A percentile compares a stretch with the other conserved stretches of the same genome.
Evolutionary conservation across 2,888 invertebrate genomes (phyloP).

Genomic region (Acheta domesticus): DNA sequence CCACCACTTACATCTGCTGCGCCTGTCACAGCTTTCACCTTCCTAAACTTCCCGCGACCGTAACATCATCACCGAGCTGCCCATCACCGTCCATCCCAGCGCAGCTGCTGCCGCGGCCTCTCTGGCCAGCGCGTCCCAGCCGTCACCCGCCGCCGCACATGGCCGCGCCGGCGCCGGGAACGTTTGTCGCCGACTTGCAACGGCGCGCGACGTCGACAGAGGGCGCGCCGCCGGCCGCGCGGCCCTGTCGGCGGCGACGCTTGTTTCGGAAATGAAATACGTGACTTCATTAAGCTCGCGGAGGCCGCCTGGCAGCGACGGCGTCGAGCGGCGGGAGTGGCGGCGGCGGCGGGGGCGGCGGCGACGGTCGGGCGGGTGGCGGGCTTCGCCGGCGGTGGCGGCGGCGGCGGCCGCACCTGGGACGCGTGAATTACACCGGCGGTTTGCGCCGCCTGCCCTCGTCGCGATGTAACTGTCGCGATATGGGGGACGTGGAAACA

Average conservation of each 20-base stretch:
- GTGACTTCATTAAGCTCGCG: conserved; percentile 18
- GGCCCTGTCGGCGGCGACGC: background rate
- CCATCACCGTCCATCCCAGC: too few species aligned
- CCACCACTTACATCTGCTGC: too few species aligned
- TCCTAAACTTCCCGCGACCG: too few species aligned
- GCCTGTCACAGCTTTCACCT: too few species aligned
- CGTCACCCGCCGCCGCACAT: background rate
- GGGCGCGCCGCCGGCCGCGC: background rate
- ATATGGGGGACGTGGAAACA: background rate
- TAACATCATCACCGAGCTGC: too few species aligned
- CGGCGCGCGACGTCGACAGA: background rate
- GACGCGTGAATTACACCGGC: conserved; percentile 8
- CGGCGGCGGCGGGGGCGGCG: background rate
- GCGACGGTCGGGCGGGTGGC: background rate
- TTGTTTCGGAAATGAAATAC: conserved; percentile 18
- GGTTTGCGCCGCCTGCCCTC: background rate
- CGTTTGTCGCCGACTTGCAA: too few species aligned
- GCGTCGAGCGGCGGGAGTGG: background rate
- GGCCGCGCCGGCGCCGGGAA: background rate
- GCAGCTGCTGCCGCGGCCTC: too few species aligned
- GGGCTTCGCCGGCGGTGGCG: background rate
- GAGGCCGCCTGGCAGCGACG: background rate
- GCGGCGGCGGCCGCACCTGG: background rate
- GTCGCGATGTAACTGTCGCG: background rate
- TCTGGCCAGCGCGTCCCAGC: too few species aligned